These are phyloP conservation scores for Temnothorax curvispinosus DNA, from an alignment of 1,140 invertebrate species.

Conservation along the genomic window DNA sequence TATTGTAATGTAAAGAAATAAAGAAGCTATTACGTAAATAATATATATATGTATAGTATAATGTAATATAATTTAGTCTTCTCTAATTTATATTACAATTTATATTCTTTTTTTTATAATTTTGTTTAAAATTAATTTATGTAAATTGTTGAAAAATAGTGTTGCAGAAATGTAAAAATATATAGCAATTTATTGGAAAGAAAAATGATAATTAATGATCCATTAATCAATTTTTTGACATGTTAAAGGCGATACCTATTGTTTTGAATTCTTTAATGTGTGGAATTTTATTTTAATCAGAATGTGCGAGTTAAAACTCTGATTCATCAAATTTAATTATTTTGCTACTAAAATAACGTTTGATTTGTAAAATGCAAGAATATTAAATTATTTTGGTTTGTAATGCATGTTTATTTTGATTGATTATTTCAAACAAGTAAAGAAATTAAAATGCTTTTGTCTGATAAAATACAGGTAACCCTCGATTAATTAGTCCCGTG, in stretches of 20 bases:
- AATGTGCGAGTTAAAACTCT: background rate
- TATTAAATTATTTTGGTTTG: background rate
- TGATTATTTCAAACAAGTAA: background rate
- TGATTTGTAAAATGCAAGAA: background rate
- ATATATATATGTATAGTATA: too few species aligned
- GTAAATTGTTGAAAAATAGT: background rate
- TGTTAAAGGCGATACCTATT: background rate
- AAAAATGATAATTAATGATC: background rate
- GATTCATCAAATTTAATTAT: background rate
- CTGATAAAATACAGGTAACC: background rate
- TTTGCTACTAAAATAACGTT: background rate
- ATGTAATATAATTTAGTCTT: background rate
- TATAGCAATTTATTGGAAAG: background rate
- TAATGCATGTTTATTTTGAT: background rate
- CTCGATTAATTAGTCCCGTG: too few species aligned
- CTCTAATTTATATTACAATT: background rate
- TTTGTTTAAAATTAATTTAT: background rate
- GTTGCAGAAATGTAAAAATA: background rate
- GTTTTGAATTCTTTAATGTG: background rate
- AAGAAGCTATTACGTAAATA: background rate
- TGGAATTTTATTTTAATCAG: background rate
- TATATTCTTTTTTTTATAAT: background rate
- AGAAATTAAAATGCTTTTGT: background rate
- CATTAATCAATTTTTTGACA: background rate
- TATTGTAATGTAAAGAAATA: background rate